A percentile compares a stretch with the other conserved stretches of the same genome.
Conservation (phyloP, 2,888 invertebrate genomes). For the Drosophila niveifrons region DNA sequence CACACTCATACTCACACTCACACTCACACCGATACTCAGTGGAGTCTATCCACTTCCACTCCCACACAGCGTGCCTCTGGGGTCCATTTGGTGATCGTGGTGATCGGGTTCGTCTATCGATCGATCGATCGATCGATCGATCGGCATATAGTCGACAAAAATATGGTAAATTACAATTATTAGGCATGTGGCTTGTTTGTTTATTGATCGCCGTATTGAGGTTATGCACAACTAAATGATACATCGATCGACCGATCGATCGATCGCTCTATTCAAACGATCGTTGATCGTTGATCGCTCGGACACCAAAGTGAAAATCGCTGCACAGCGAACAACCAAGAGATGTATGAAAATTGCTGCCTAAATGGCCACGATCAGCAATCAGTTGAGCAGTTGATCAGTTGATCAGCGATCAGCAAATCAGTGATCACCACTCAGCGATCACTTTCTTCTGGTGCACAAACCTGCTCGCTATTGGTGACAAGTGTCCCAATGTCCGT, state of each 20-base stretch:
- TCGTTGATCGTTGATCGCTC: conserved; percentile 70
- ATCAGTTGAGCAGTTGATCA: conserved; percentile 2
- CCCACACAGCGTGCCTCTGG: conserved; percentile 50
- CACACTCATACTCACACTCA: conserved; percentile 6
- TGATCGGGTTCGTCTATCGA: conserved; percentile 55
- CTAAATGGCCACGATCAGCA: conserved; percentile 67
- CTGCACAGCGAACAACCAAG: conserved; percentile 24
- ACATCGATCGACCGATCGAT: conserved; percentile 58
- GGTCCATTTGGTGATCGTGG: conserved; percentile 60
- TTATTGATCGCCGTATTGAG: conserved; percentile 78
- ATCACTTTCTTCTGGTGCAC: conserved; percentile 68
- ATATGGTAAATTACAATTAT: conserved; percentile 81
- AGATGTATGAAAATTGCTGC: conserved; percentile 75
- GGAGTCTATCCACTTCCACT: conserved; percentile 28
- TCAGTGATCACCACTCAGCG: conserved; percentile 29
- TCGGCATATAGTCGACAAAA: conserved; percentile 73
- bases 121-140: conserved; percentile 62
- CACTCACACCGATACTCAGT: conserved; percentile 19
- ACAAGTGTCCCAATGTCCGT: conserved; percentile 52
- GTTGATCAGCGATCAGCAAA: conserved; percentile 4
- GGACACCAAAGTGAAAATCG: conserved; percentile 71
- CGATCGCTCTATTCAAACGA: conserved; percentile 67
- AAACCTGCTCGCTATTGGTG: conserved; percentile 64
- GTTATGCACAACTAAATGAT: conserved; percentile 75
- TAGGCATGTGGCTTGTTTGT: conserved; percentile 80